Evolutionary conservation across 2,113 vertebrate genomes (phyloP).

Genomic region (Onychorhynchus coronatus): DNA sequence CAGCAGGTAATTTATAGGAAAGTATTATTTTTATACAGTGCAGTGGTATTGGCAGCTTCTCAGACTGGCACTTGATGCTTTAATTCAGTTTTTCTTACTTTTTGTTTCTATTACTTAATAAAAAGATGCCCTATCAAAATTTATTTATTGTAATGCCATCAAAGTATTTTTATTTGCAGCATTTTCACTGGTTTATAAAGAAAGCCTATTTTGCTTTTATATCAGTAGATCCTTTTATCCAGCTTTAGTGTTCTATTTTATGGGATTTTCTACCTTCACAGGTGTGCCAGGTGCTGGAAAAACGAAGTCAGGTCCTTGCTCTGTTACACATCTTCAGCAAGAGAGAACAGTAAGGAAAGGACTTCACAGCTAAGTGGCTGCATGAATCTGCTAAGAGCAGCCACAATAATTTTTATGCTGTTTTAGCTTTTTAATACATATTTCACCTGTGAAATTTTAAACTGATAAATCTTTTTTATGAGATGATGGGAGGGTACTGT

Average conservation of each 20-base stretch:
- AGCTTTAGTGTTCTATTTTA: neutral
- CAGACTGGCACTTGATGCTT: neutral
- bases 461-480: neutral
- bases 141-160: neutral
- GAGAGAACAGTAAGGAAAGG: neutral
- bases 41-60: neutral
- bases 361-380: neutral
- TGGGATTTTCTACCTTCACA: neutral
- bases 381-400: neutral
- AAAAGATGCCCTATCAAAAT: neutral
- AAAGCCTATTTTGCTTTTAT: neutral
- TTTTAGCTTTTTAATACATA: neutral
- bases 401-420: neutral
- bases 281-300: neutral
- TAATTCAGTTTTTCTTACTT: neutral
- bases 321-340: neutral
- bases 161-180: neutral
- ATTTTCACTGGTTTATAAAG: neutral
- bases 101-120: neutral
- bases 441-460: neutral
- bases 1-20: neutral
- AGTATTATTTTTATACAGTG: neutral
- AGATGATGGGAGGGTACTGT: rapidly evolving
- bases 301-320: neutral
- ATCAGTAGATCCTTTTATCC: neutral